Evolutionary conservation across 1,140 invertebrate genomes (phyloP), one percentile per base, ranked within the genome.

Genomic region (Eriocheir sinensis): DNA sequence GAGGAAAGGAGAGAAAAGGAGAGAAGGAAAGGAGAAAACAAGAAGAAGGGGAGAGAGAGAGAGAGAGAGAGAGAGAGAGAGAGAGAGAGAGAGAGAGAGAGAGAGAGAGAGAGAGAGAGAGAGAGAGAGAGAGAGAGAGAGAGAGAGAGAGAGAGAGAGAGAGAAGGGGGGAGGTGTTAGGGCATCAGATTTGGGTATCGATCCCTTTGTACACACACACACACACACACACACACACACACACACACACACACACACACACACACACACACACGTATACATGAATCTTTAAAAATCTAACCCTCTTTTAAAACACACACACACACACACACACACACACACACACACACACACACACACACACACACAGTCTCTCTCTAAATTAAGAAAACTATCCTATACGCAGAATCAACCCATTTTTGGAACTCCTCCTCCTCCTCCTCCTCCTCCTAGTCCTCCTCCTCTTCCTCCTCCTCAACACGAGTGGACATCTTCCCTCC

Each of bases 271-370:
- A 41, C 38, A 36, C 38, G 30, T 89, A 4, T 89, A 85, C 34
- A 85, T 85, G 34, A 2, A 48, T 48, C 27, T 48, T 30, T 48
- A 48, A 53, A 90, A 30, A 48, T 90, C 48, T 90, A 48, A 30
- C 48, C 60, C 27, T 90, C 48, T 90, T 0, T 90, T 53, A 53
- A 48, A 53, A 90, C 32, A 90, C 32, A 90, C 41, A 48, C 41
- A 90, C 30, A 48, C 41, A 90, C 30, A 90, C 60, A 90, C 32
- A 48, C 60, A 48, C 60, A 90, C 32, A 53, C 60, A 48, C 60
- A 48, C 60, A 48, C 60, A 48, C 60, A 48, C 32, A 90, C 60
- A 48, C 30, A 48, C 30, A 48, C 60, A 90, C 32, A 90, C 32
- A 48, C 17, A 90, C 32, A 90, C 17, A 90, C 32, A 90, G 6